Base-by-base conservation (phyloP, 2,797 vertebrate species). In the Neosilurus hyrtlii region DNA sequence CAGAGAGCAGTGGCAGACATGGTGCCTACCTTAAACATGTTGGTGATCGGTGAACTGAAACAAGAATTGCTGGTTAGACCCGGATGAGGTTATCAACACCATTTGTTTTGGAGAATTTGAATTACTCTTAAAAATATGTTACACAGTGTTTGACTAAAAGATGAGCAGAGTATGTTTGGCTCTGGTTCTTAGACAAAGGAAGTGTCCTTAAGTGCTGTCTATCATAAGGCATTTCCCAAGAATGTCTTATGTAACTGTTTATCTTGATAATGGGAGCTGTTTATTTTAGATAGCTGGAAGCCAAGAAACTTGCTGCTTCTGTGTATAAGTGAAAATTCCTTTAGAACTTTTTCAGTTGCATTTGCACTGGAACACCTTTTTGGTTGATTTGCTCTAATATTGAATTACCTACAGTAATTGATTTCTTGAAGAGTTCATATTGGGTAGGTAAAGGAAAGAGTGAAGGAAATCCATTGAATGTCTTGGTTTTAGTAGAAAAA, bases 1-100 rank as follows among this genome's bases (percentile, higher is more conserved):
- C 88, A 87, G 86, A 88, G 92, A 93, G 94, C 93, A 93, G 93
- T 93, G 90, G 87, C 70, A 43, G 86, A 87, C 85, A 86, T 80
- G 86, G 89, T 90, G 88, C 87, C 61, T 78, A 87, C 87, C 88
- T 90, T 87, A 89, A 91, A 91, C 81, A 80, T 43, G 43, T 8
- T 43, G 8, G 82, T 84, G 86, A 88, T 22, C 71, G 51, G 24
- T 18, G 9, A 68, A 66, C n/a, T 24, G 7, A 80, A 14, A 43
- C 15, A n/a, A 9, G 56, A 30, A 59, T 76, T 37, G 30, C 24
- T 54, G 52, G 59, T 11, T 56, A 18, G 54, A 43, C 6, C 30
- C 51, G 35, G 22, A 71, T 49, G 12, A 20, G 22, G n/a, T 30
- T 24, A 30, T 30, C 49, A 30, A 4, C 22, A 67, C 5, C 30